A percentile compares a stretch with the other conserved stretches of the same genome.
phyloP scores from a whole-genome alignment of 2,113 vertebrate genomes.

The Nematolebias whitei region DNA sequence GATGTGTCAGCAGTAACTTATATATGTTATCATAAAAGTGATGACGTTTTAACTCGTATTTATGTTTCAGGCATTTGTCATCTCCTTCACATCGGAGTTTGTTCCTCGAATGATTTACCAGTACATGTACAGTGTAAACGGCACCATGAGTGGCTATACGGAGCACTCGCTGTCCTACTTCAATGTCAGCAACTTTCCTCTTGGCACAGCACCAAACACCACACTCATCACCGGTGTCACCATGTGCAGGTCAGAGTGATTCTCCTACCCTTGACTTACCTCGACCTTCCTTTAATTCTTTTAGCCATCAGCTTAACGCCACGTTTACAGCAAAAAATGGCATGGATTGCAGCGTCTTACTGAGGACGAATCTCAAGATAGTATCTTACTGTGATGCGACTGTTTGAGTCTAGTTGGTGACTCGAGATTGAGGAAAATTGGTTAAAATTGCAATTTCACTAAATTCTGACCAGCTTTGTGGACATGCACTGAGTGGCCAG shows the following conservation, averaged over 20 bases:
- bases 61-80: slow-evolving; percentile 90
- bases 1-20: no score
- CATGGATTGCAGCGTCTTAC: slow-evolving; percentile 20
- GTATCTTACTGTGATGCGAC: no score
- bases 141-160: slow-evolving; percentile 93
- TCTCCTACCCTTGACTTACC: slow-evolving; percentile 34
- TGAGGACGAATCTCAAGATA: background rate
- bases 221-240: slow-evolving; percentile 85
- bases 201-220: slow-evolving; percentile 86
- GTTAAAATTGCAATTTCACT: no score
- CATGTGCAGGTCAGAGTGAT: slow-evolving; percentile 89
- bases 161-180: slow-evolving; percentile 97
- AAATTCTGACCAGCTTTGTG: no score
- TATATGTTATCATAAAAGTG: background rate
- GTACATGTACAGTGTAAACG: slow-evolving; percentile 91
- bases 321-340: slow-evolving; percentile 23
- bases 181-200: slow-evolving; percentile 91
- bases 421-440: no score
- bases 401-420: no score
- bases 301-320: slow-evolving; percentile 35
- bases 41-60: slow-evolving; percentile 1
- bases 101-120: slow-evolving; percentile 95
- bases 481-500: no score
- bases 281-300: slow-evolving; percentile 30
- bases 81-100: slow-evolving; percentile 96